Evolutionary conservation across 92 coral and sea anemone species (phyloP).

Genomic region (Porites cylindrica): DNA sequence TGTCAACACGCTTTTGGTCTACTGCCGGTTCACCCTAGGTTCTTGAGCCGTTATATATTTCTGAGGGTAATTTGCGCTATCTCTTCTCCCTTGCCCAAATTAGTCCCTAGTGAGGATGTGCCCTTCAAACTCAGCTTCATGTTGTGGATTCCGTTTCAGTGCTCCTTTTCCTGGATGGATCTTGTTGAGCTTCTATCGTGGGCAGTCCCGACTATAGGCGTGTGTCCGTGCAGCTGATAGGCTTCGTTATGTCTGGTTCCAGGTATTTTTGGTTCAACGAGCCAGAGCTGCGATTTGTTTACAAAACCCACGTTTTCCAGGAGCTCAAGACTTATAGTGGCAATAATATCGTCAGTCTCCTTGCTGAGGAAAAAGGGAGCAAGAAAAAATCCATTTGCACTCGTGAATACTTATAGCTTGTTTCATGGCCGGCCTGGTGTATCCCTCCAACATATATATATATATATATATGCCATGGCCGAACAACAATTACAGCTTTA

Average conservation of each 20-base stretch:
- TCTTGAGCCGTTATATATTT: slow-evolving; percentile 45
- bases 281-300: slow-evolving; percentile 65
- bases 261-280: too few relatives aligned
- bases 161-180: slow-evolving; percentile 9
- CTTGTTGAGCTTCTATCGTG: slow-evolving; percentile 54
- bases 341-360: slow-evolving; percentile 59
- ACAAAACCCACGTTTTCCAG: slow-evolving; percentile 64
- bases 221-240: slow-evolving; percentile 55
- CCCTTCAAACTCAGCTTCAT: slow-evolving; percentile 63
- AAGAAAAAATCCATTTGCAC: too few relatives aligned
- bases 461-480: too few relatives aligned
- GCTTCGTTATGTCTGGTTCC: background rate
- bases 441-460: too few relatives aligned
- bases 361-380: slow-evolving; percentile 23
- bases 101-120: slow-evolving; percentile 18
- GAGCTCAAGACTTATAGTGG: slow-evolving; percentile 66
- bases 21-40: slow-evolving; percentile 47
- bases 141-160: slow-evolving; percentile 40
- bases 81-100: background rate
- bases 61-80: slow-evolving; percentile 41
- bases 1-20: slow-evolving; percentile 41
- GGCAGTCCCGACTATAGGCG: slow-evolving; percentile 67
- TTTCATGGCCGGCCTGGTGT: too few relatives aligned
- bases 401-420: too few relatives aligned
- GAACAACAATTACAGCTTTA: too few relatives aligned